These are phyloP conservation scores for Zingel zingel DNA, from an alignment of 2,113 vertebrate species.

Conservation along the genomic window DNA sequence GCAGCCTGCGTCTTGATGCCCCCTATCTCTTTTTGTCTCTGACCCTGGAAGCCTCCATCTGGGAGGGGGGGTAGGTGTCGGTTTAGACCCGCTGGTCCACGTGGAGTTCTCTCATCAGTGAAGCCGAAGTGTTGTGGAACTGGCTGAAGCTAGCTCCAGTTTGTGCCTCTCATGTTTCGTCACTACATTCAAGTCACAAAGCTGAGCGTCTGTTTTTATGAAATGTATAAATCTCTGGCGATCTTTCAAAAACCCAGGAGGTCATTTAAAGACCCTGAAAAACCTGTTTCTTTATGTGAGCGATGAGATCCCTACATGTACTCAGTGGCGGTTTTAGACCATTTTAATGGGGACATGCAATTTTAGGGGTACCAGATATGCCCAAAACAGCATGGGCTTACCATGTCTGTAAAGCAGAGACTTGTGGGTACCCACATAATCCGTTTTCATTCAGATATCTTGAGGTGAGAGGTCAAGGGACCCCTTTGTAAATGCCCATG, in stretches of 20 bases:
- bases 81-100: conserved; percentile 11
- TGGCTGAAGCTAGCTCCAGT: neutral
- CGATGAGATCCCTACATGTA: neutral
- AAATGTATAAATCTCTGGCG: neutral
- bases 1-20: neutral
- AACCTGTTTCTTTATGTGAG: neutral
- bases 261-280: neutral
- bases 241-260: neutral
- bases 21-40: neutral
- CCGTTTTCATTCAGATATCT: too few relatives aligned
- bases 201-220: conserved; percentile 6
- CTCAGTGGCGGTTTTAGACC: too few relatives aligned
- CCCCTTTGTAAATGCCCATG: too few relatives aligned
- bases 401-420: too few relatives aligned
- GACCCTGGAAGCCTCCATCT: conserved; percentile 35
- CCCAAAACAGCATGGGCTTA: too few relatives aligned
- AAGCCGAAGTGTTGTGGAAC: neutral
- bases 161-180: neutral
- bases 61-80: neutral
- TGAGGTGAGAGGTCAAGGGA: too few relatives aligned
- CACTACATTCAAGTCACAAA: neutral
- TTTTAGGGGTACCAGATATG: too few relatives aligned
- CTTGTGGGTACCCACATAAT: too few relatives aligned
- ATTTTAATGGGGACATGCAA: too few relatives aligned
- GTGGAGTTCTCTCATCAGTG: neutral